These are phyloP conservation scores for Cercopithecus mona DNA, from an alignment of 2,113 vertebrate genomes.

Conservation along the genomic window DNA sequence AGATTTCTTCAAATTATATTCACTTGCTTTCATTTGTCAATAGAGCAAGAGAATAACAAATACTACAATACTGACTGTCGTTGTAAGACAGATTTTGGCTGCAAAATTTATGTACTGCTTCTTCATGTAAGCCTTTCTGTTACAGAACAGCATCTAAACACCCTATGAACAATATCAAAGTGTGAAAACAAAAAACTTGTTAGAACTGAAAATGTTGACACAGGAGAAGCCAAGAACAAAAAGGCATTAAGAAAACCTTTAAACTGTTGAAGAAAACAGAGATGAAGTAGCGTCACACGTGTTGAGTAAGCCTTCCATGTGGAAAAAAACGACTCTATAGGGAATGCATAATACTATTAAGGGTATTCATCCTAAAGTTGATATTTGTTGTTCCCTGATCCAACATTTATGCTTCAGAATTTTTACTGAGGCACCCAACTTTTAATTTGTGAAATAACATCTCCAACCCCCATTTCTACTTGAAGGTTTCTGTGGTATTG, in stretches of 20 bases:
- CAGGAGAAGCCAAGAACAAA: not conserved
- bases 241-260: not conserved
- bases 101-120: not conserved
- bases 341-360: not conserved
- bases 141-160: not conserved
- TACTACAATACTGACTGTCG: not conserved
- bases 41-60: not conserved
- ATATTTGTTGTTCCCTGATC: not conserved
- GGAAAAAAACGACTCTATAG: not conserved
- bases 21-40: not conserved
- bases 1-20: not conserved
- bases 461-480: not conserved
- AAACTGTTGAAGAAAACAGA: not conserved
- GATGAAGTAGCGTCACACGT: not conserved
- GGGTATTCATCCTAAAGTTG: not conserved
- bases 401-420: not conserved
- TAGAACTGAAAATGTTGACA: not conserved
- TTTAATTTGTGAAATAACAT: not conserved
- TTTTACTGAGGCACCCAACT: not conserved
- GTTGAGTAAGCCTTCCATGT: not conserved
- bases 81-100: not conserved
- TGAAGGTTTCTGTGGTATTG: not conserved
- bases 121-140: not conserved
- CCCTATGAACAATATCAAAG: not conserved
- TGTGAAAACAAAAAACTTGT: not conserved